Conservation (phyloP, 2,797 vertebrate species). For the Coregonus sp. region DNA sequence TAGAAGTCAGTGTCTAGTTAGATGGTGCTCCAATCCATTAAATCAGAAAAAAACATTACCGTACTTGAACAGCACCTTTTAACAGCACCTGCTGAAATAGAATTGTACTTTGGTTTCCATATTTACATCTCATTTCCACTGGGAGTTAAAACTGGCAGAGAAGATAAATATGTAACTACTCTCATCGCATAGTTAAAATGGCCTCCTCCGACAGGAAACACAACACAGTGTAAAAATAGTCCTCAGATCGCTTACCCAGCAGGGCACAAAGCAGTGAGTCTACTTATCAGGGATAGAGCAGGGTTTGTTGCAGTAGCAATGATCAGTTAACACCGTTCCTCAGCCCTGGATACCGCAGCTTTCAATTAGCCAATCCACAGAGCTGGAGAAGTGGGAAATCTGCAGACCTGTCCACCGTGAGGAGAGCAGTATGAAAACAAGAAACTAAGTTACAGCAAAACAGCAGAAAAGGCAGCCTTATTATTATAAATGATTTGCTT, state of each 20-base stretch:
- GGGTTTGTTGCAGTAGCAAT: slow-evolving; percentile 27
- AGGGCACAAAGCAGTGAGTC: slow-evolving; percentile 28
- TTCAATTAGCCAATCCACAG: slow-evolving; percentile 43
- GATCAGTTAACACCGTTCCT: slow-evolving; percentile 31
- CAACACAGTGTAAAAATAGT: slow-evolving; percentile 18
- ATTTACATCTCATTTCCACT: slow-evolving; percentile 52
- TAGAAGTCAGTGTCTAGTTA: neutral
- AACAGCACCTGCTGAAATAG: slow-evolving; percentile 27
- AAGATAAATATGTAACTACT: slow-evolving; percentile 35
- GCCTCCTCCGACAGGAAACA: slow-evolving; percentile 20
- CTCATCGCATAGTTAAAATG: slow-evolving; percentile 27
- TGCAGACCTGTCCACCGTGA: neutral
- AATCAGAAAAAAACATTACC: neutral
- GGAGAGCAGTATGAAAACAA: slow-evolving; percentile 26
- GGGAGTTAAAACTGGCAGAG: slow-evolving; percentile 26
- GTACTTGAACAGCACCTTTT: slow-evolving; percentile 23
- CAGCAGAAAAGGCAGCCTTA: slow-evolving; percentile 21
- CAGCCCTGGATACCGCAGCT: slow-evolving; percentile 37
- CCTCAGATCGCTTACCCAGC: slow-evolving; percentile 30
- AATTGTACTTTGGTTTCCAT: slow-evolving; percentile 37
- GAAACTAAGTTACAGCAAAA: slow-evolving; percentile 35
- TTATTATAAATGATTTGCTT: slow-evolving; percentile 26
- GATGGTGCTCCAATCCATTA: neutral
- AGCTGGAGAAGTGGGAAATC: slow-evolving; percentile 21
- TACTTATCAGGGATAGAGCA: slow-evolving; percentile 40